Percentiles rank a stretch among this genome's conserved stretches.
Evolutionary conservation across 2,797 vertebrate species (phyloP).

Genomic region (Coluber constrictor): DNA sequence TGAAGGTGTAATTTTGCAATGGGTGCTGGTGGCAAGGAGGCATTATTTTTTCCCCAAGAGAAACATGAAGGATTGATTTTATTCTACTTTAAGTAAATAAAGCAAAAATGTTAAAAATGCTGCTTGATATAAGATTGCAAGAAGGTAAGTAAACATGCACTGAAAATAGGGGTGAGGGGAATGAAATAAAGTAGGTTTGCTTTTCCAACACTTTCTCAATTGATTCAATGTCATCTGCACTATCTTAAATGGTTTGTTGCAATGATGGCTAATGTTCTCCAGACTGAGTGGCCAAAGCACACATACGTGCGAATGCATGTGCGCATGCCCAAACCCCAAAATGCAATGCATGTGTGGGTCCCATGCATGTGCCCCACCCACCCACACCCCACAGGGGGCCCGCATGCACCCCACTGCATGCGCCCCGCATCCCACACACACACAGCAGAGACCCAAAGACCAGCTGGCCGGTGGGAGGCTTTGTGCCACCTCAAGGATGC

Average conservation of each 20-base stretch:
- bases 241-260: background rate
- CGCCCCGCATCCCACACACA: too few relatives aligned
- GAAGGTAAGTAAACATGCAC: background rate
- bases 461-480: too few relatives aligned
- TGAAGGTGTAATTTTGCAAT: background rate
- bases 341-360: too few relatives aligned
- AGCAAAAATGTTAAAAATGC: background rate
- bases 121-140: background rate
- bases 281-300: too few relatives aligned
- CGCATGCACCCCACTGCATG: too few relatives aligned
- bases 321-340: too few relatives aligned
- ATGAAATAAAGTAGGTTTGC: background rate
- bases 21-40: background rate
- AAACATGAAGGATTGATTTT: background rate
- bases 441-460: too few relatives aligned
- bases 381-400: too few relatives aligned
- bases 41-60: background rate
- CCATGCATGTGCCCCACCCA: too few relatives aligned
- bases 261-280: too few relatives aligned
- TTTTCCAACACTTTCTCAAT: background rate
- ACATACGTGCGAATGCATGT: too few relatives aligned
- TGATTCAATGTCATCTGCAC: background rate
- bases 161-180: background rate
- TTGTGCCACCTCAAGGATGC: too few relatives aligned
- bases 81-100: background rate